Evolutionary conservation across 2,113 vertebrate genomes (phyloP), one percentile per base, ranked within the genome.

Genomic region (Electrona antarctica): DNA sequence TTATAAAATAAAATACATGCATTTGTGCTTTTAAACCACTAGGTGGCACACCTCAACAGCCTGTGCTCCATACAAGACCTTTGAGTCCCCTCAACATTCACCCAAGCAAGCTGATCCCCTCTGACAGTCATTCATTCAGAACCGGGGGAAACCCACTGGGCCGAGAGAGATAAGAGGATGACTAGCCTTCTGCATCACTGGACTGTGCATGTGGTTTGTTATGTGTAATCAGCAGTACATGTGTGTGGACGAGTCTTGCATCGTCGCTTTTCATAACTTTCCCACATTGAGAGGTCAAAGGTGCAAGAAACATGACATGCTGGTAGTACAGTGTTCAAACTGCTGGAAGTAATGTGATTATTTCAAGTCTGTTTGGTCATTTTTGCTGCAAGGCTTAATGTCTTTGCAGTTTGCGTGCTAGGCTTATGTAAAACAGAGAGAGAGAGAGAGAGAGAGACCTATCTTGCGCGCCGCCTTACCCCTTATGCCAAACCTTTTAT

Each of bases 31-130:
- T 57, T 48, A 45, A 2, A 60, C 73, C 85, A 85, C 64, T 49
- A 82, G 77, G 56, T 74, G 88, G 79, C 85, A 84, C 60, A 12
- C 14, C 8, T 73, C 58, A 8, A 60, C 57, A 12, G 14, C 10
- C 0, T 14, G 9, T 3, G 13, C 21, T 21, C 13, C 13, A 14
- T 6, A 48, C 2, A 7, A 0, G n/a, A 55, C 56, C 46, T 45
- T 48, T 47, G 60, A 57, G 58, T 10, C 10, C 15, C 57, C 52
- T 59, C 3, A 61, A 46, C 8, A 59, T 10, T 58, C 6, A 66
- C 15, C 8, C 8, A 8, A 2, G 9, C 33, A 67, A 52, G 49
- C 64, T 57, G 51, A 57, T 66, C 11, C 13, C 3, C 7, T 15
- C n/a, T 12, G 13, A 47, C 33, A 48, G 52, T 15, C 33, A 33